A percentile compares a stretch with the other conserved stretches of the same genome.
Evolutionary conservation across 2,888 invertebrate genomes (phyloP).

Genomic region (Drosophila maculinotata): DNA sequence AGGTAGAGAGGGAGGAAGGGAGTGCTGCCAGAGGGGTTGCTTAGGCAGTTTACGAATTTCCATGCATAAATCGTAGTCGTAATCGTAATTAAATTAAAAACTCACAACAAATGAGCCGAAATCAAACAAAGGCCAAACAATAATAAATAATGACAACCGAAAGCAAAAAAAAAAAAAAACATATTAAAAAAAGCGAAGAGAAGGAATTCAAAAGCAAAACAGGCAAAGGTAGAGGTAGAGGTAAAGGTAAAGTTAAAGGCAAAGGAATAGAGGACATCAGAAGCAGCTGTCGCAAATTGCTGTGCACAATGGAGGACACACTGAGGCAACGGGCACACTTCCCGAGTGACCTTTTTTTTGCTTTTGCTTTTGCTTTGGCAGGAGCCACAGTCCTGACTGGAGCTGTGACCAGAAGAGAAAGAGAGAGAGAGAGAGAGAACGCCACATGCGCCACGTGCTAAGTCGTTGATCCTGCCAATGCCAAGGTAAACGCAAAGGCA

Average conservation of each 20-base stretch:
- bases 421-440: slow-evolving; percentile 30
- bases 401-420: slow-evolving; percentile 17
- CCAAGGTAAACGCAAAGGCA: slow-evolving; percentile 33
- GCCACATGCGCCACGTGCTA: slow-evolving; percentile 78
- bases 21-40: slow-evolving; percentile 47
- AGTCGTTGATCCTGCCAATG: slow-evolving; percentile 77
- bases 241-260: slow-evolving; percentile 21
- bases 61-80: slow-evolving; percentile 72
- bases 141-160: slow-evolving; percentile 73
- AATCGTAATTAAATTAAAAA: slow-evolving; percentile 72
- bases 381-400: slow-evolving; percentile 57
- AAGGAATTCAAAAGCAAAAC: slow-evolving; percentile 39
- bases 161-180: slow-evolving; percentile 25
- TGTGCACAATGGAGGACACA: slow-evolving; percentile 48
- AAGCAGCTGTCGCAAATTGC: slow-evolving; percentile 61
- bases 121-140: slow-evolving; percentile 68
- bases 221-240: slow-evolving; percentile 18
- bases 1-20: slow-evolving; percentile 1
- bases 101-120: slow-evolving; percentile 64
- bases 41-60: slow-evolving; percentile 54
- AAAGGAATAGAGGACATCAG: slow-evolving; percentile 14
- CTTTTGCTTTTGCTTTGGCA: slow-evolving; percentile 53
- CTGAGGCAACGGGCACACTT: slow-evolving; percentile 63
- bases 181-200: slow-evolving; percentile 23
- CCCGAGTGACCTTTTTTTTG: slow-evolving; percentile 75